Conservation (phyloP, 2,113 vertebrate genomes). For the Cynocephalus volans region DNA sequence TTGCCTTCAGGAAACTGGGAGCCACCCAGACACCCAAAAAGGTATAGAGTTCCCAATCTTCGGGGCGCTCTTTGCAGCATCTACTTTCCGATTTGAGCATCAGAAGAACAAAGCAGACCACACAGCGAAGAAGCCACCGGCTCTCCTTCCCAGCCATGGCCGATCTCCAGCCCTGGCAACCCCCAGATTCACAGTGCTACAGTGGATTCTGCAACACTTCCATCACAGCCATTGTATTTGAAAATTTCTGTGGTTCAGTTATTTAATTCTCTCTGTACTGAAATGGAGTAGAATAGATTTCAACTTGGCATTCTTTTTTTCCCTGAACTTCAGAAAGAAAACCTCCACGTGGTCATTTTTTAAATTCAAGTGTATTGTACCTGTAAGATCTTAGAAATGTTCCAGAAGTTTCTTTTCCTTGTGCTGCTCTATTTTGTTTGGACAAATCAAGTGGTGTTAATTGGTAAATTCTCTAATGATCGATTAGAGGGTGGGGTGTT, state of each 20-base stretch:
- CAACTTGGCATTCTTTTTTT: not conserved
- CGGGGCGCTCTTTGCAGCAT: not conserved
- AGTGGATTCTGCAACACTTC: not conserved
- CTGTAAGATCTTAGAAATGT: not conserved
- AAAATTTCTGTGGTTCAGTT: not conserved
- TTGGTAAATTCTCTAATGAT: not conserved
- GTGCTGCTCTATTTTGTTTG: conserved; percentile 58
- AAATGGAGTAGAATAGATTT: not conserved
- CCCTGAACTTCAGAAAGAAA: conserved; percentile 59
- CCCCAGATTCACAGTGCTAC: not conserved
- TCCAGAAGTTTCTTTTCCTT: conserved; percentile 26
- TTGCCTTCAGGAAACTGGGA: not conserved
- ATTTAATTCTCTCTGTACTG: no score
- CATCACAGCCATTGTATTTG: not conserved
- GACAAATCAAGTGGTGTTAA: conserved; percentile 6
- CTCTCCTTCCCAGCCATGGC: not conserved
- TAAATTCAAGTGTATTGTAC: conserved; percentile 21
- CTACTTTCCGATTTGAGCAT: not conserved
- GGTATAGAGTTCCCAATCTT: not conserved
- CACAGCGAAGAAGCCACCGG: not conserved
- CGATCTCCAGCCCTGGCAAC: rapidly evolving
- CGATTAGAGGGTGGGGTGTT: conserved; percentile 25
- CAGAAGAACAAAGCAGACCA: not conserved
- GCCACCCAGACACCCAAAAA: not conserved
- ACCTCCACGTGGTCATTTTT: not conserved